Evolutionary conservation across 2,797 vertebrate species (phyloP).

Genomic region (Coccyzus lansbergi): DNA sequence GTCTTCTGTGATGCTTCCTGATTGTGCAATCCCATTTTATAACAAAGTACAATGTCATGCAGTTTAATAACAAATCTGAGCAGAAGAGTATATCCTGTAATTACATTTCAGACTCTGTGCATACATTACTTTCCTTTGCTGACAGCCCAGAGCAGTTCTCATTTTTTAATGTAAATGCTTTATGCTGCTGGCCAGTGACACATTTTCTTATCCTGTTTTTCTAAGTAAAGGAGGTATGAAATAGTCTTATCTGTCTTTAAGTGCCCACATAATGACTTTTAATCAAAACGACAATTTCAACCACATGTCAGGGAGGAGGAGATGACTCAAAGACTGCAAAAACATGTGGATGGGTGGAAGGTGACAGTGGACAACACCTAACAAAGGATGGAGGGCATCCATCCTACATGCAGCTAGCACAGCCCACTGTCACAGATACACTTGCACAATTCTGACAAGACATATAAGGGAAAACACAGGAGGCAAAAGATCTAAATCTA

Average conservation of each 20-base stretch:
- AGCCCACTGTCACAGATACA: background rate
- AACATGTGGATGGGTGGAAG: background rate
- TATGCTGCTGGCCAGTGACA: background rate
- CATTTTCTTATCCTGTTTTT: background rate
- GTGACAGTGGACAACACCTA: background rate
- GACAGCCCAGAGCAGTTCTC: background rate
- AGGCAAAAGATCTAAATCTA: background rate
- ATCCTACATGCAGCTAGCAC: rapidly evolving
- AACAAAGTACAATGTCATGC: background rate
- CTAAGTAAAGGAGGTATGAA: background rate
- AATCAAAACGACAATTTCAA: background rate
- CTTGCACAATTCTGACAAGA: background rate
- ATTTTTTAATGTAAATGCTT: conserved; percentile 11
- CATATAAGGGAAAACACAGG: background rate
- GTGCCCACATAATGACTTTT: background rate
- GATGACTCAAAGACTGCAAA: background rate
- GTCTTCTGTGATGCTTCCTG: background rate
- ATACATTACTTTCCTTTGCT: background rate
- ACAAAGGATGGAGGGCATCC: rapidly evolving
- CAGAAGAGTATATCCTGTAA: background rate
- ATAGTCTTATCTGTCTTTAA: background rate
- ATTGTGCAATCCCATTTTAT: background rate
- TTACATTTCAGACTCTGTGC: background rate
- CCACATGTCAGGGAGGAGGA: background rate
- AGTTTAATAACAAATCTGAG: conserved; percentile 3